phyloP scores from a whole-genome alignment of 2,797 vertebrate species.

The Botia kubotai region DNA sequence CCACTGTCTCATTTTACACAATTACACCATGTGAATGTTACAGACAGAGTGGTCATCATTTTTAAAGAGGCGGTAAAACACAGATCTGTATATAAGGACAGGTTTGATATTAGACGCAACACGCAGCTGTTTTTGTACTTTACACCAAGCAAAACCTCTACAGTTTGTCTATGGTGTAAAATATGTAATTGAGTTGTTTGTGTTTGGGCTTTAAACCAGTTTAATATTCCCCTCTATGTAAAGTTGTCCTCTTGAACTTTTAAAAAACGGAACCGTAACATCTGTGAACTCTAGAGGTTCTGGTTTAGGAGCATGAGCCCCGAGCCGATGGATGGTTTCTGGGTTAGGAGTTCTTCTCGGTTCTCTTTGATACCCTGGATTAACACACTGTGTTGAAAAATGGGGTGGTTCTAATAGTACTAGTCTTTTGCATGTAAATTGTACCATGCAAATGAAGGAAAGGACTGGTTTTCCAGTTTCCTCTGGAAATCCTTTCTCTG shows the following conservation, averaged over 20 bases:
- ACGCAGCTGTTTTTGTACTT: no score
- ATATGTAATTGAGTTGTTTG: no score
- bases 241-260: background rate
- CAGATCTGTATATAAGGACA: no score
- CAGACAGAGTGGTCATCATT: background rate
- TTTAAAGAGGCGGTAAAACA: no score
- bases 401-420: background rate
- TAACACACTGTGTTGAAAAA: background rate
- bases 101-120: no score
- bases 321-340: constrained; percentile 15
- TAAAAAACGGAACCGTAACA: background rate
- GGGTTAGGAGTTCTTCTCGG: constrained; percentile 1
- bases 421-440: background rate
- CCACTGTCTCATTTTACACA: background rate
- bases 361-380: background rate
- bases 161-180: no score
- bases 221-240: background rate
- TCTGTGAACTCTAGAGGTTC: background rate
- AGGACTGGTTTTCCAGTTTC: constrained; percentile 9
- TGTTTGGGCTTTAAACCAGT: no score
- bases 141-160: no score
- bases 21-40: background rate
- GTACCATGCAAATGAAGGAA: constrained; percentile 23
- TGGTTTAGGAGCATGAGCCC: background rate
- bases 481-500: background rate